phyloP scores from a whole-genome alignment of 2,113 vertebrate species.

The Syrrhaptes paradoxus region DNA sequence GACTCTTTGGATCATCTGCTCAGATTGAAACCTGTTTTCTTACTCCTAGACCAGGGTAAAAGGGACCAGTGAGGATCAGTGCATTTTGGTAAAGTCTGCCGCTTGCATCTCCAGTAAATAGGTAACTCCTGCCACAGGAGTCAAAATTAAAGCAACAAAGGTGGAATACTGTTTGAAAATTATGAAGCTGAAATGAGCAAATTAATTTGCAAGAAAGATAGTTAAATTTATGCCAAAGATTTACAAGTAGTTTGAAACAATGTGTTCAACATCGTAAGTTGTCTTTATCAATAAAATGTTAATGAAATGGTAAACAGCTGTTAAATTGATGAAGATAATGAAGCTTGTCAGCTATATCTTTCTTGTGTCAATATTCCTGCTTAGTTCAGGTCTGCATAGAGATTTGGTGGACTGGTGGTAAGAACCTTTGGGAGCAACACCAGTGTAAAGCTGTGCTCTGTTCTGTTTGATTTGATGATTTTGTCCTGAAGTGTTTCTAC shows the following conservation, averaged over 20 bases:
- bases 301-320: conserved; percentile 76
- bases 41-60: not conserved
- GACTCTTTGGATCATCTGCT: not conserved
- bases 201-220: conserved; percentile 23
- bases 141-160: not conserved
- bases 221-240: conserved; percentile 55
- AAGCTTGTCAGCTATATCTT: conserved; percentile 38
- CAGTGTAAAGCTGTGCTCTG: not conserved
- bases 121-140: not conserved
- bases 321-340: conserved; percentile 67
- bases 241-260: conserved; percentile 62
- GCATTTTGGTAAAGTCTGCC: not conserved
- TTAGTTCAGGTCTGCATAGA: conserved; percentile 53
- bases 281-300: conserved; percentile 68
- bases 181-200: not conserved
- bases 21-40: not conserved
- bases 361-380: not conserved
- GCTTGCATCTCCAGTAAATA: not conserved
- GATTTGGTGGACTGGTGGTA: conserved; percentile 52
- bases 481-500: not conserved
- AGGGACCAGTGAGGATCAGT: not conserved
- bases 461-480: not conserved
- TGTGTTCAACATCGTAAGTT: conserved; percentile 60
- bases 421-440: conserved; percentile 11
- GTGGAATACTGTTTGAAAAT: conserved; percentile 1